These are phyloP conservation scores for Agrochola litura DNA, from an alignment of 2,888 invertebrate genomes.

Conservation along the genomic window DNA sequence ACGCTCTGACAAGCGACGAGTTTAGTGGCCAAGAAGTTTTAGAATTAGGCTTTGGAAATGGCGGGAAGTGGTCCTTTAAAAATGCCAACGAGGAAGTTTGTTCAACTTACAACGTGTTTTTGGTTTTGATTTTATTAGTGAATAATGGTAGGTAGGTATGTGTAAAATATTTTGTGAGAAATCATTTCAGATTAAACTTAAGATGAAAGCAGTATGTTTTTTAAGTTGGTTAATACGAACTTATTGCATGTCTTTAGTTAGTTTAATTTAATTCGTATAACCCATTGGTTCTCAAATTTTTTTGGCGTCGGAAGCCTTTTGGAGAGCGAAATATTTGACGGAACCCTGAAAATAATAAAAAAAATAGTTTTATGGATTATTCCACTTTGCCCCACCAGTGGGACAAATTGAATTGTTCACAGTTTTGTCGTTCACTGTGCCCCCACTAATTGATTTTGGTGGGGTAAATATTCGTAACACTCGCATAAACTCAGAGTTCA, in stretches of 20 bases:
- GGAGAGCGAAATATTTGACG: no score
- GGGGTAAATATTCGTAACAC: no score
- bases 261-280: background rate
- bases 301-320: no score
- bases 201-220: no score
- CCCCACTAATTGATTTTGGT: no score
- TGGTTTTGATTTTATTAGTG: background rate
- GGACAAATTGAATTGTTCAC: no score
- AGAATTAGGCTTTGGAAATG: constrained; percentile 16
- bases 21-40: constrained; percentile 46
- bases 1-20: constrained; percentile 29
- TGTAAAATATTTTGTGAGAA: background rate
- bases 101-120: constrained; percentile 12
- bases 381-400: no score
- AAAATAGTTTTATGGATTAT: no score
- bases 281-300: no score
- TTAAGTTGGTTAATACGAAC: background rate
- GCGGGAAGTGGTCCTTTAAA: background rate
- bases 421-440: no score
- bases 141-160: background rate
- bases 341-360: no score
- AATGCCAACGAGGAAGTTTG: background rate
- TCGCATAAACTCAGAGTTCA: no score
- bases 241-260: background rate
- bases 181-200: background rate